These are phyloP conservation scores for Dromococcyx pavoninus DNA, from an alignment of 2,797 vertebrate genomes.

Conservation along the genomic window DNA sequence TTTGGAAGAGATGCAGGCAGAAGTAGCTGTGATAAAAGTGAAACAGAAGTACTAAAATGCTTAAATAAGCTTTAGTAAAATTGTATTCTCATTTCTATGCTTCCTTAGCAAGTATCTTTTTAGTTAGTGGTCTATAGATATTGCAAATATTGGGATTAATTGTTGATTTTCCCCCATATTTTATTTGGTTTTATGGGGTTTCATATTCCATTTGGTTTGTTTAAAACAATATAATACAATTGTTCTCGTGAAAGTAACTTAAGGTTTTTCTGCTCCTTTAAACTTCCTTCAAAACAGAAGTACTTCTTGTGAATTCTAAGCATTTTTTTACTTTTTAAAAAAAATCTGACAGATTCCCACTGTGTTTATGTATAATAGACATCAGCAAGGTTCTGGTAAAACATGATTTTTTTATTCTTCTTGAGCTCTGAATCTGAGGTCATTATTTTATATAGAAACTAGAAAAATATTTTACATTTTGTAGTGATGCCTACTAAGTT, in stretches of 20 bases:
- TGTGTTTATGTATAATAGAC: neutral
- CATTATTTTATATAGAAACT: neutral
- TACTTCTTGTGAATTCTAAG: neutral
- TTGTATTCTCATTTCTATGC: neutral
- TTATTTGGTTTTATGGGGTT: neutral
- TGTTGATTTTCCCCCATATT: accelerated
- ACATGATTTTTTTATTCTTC: slow-evolving; percentile 5
- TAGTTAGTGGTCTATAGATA: neutral
- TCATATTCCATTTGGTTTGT: neutral
- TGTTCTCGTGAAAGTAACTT: neutral
- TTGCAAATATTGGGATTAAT: neutral
- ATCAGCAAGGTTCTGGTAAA: neutral
- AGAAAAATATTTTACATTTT: neutral
- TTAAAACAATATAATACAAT: neutral
- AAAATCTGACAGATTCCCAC: neutral
- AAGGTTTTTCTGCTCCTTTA: neutral
- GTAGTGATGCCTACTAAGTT: neutral
- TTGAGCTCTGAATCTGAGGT: neutral
- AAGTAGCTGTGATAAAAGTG: neutral
- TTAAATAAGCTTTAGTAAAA: neutral
- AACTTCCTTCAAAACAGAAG: neutral
- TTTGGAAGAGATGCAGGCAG: neutral
- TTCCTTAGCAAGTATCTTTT: neutral
- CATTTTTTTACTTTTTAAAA: neutral
- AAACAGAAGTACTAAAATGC: neutral